phyloP scores from a whole-genome alignment of 2,797 vertebrate species.

The Limnodromus scolopaceus region DNA sequence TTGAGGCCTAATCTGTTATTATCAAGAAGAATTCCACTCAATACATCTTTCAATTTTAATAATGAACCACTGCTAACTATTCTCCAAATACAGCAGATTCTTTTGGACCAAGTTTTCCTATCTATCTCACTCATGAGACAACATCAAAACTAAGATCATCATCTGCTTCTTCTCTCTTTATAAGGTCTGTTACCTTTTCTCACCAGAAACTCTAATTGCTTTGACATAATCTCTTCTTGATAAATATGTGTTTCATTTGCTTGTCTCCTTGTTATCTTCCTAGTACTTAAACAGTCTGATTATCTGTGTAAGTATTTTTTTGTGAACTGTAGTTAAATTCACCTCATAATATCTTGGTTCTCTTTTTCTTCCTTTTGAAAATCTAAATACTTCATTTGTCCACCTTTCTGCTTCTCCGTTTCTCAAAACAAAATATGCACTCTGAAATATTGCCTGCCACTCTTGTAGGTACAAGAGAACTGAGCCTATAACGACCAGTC shows the following conservation, averaged over 20 bases:
- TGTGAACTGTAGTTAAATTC: background rate
- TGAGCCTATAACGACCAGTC: background rate
- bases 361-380: background rate
- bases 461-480: background rate
- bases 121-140: background rate
- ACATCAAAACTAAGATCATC: background rate
- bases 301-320: background rate
- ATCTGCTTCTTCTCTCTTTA: constrained; percentile 7
- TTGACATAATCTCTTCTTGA: constrained; percentile 42
- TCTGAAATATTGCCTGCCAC: background rate
- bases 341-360: constrained; percentile 10
- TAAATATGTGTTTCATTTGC: constrained; percentile 33
- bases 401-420: background rate
- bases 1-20: background rate
- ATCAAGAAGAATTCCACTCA: background rate
- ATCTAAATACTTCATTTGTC: background rate
- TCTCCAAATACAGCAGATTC: background rate
- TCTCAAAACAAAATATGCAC: background rate
- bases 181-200: constrained; percentile 26
- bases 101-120: background rate
- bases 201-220: constrained; percentile 5
- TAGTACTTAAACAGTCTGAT: background rate
- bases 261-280: constrained; percentile 8
- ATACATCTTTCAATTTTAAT: background rate
- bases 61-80: background rate